Evolutionary conservation across 2,113 vertebrate genomes (phyloP), one percentile per base, ranked within the genome.

Genomic region (pig (Sus scrofa)): DNA sequence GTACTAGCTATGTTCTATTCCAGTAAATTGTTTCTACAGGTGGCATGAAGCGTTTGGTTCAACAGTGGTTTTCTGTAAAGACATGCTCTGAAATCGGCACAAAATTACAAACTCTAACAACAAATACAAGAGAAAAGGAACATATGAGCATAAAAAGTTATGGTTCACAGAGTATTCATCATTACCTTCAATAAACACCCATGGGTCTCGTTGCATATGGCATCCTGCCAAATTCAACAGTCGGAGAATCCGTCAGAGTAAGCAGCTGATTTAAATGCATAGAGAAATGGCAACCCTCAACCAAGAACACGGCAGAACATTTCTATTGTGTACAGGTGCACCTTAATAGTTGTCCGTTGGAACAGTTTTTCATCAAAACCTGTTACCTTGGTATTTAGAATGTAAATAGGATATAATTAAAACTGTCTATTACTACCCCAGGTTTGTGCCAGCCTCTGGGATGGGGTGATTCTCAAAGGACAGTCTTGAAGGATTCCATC

Each of bases 341-440:
- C 86, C 70, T 86, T 86, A 96, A 93, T 26, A 81, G 26, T 83
- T 95, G 26, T 75, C 32, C 30, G 77, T 58, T 52, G 34, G 58
- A 37, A 71, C 73, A 77, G 70, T 89, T 95, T 92, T 67, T 75
- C 63, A 74, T 91, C 32, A 81, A 58, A 92, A 54, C 52, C 32
- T 86, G n/a, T 87, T 94, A 88, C 78, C 16, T 85, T 95, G 83
- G 22, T 94, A 44, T 94, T 93, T 91, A 95, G 60, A 97, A 91
- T 89, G 16, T 95, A 96, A 95, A 77, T 74, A 68, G 1, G 7
- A 26, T 15, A 44, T 60, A 71, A 74, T 88, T 96, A 77, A 94
- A 84, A 77, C 54, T 91, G 26, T 32, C n/a, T 74, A 11, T 67
- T 62, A 37, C 32, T 85, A 39, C 6, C 30, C 65, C 12, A 39